phyloP scores from a whole-genome alignment of 2,113 vertebrate genomes.

The Pongo pygmaeus region DNA sequence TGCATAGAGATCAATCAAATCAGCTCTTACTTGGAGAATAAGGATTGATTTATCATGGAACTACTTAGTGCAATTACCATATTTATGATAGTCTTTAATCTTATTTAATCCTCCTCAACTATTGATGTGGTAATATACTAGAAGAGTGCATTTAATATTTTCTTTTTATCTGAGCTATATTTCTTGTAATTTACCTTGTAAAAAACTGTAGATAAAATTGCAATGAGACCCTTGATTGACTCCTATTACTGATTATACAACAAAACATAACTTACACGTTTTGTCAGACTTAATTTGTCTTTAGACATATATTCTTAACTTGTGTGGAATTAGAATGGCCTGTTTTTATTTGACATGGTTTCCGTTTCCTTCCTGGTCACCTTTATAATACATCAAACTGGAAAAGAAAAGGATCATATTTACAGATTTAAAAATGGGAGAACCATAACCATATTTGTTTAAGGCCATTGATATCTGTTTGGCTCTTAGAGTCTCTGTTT shows the following conservation, averaged over 20 bases:
- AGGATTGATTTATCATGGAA: neutral
- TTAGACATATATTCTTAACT: neutral
- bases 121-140: neutral
- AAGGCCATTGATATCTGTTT: neutral
- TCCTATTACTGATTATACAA: neutral
- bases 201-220: neutral
- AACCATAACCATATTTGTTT: neutral
- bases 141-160: neutral
- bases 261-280: neutral
- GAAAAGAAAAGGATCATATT: neutral
- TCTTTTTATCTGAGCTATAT: constrained; percentile 6
- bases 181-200: constrained; percentile 29
- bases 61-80: neutral
- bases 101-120: neutral
- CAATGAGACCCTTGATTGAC: neutral
- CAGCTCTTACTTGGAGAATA: neutral
- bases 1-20: neutral
- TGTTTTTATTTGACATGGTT: neutral
- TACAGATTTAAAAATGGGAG: neutral
- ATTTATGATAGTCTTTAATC: neutral
- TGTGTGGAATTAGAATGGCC: neutral
- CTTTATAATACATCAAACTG: neutral
- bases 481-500: neutral
- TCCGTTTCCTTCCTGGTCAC: neutral
- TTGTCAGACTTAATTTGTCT: constrained; percentile 32